phyloP scores from a whole-genome alignment of 2,888 invertebrate genomes.

The Slavum lentiscoides region DNA sequence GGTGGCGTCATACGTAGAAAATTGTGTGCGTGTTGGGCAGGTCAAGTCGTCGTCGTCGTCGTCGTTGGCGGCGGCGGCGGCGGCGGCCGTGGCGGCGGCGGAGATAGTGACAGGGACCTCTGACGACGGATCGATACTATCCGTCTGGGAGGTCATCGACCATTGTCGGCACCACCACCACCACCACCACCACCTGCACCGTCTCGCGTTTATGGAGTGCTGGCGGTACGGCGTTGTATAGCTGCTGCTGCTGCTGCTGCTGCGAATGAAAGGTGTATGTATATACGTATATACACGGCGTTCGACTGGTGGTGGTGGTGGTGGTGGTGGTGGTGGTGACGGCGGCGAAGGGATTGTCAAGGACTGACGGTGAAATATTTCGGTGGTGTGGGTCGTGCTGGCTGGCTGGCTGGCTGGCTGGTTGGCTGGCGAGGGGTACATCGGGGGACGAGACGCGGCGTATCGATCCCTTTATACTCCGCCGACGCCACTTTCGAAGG shows the following conservation, averaged over 20 bases:
- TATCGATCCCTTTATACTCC: slow-evolving; percentile 33
- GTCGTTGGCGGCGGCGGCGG: not conserved
- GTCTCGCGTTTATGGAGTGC: no score
- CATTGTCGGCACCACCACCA: not conserved
- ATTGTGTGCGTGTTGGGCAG: slow-evolving; percentile 49
- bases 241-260: no score
- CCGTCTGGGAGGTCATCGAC: slow-evolving; percentile 4
- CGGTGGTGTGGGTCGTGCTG: not conserved
- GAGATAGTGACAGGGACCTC: not conserved
- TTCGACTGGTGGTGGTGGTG: no score
- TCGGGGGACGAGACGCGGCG: not conserved
- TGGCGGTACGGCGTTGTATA: no score
- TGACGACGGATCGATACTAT: not conserved
- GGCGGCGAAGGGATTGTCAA: no score
- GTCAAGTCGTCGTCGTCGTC: slow-evolving; percentile 44
- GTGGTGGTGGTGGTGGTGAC: no score
- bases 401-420: no score
- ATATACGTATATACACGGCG: no score
- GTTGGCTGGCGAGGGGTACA: not conserved
- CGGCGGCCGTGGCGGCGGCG: not conserved
- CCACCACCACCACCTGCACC: no score
- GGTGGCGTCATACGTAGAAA: not conserved
- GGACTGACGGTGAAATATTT: not conserved
- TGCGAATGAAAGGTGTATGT: no score
- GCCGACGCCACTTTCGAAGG: slow-evolving; percentile 4